Base-by-base conservation (phyloP, 2,797 vertebrate genomes). In the Sandelia bainsii region DNA sequence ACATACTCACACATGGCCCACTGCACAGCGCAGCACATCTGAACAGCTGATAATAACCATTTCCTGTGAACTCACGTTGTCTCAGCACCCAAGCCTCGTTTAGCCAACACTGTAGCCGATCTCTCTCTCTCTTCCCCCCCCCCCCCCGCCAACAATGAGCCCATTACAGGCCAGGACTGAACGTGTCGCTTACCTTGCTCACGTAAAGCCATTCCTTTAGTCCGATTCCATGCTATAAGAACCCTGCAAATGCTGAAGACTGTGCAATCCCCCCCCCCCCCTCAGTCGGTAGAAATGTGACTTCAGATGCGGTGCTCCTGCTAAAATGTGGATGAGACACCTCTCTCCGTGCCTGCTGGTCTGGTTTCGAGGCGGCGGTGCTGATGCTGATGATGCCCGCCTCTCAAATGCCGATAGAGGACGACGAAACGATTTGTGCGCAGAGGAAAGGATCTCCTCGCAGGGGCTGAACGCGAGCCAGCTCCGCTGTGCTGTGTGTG, bases 121-220 rank as follows among this genome's bases (percentile, higher is more conserved):
- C 45, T 34, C 49, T 5, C n/a, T n/a, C n/a, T n/a, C n/a, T n/a
- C n/a, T n/a, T n/a, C 29, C 19, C 16, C 32, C 3, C 60, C 20
- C 34, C 46, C n/a, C 32, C 27, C 37, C 14, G 14, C 12, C 61
- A 20, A 37, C 50, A 64, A n/a, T 20, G 53, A 84, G 65, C 64
- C 62, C 50, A 58, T 20, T 59, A 62, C 81, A 92, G 89, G 89
- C 90, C 87, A 87, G 75, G 84, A 73, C 50, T 17, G 80, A 84
- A 86, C 81, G 75, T 75, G 71, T 11, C 77, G 78, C 89, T 90
- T 93, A 95, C 94, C 93, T 94, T 91, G 60, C 79, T 85, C 80
- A 89, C 87, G 85, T 86, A 87, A 62, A 93, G 87, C 91, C 93
- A 94, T 94, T 84, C 87, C 90, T 90, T 85, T 88, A 90, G 90